phyloP scores from a whole-genome alignment of 2,113 vertebrate species.

The Odocoileus hemionus region DNA sequence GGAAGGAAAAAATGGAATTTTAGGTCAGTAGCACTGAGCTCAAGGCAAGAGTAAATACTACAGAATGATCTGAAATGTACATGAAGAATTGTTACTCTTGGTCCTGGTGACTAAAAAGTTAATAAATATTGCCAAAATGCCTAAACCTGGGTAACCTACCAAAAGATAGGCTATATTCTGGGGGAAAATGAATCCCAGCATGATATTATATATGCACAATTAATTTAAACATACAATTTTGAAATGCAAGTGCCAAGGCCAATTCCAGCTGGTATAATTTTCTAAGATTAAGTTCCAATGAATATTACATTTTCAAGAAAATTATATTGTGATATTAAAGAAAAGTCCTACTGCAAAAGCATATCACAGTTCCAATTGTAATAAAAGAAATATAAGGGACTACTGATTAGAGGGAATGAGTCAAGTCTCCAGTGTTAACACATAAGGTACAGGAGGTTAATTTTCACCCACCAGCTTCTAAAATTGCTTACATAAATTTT shows the following conservation, averaged over 20 bases:
- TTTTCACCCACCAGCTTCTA: constrained; percentile 33
- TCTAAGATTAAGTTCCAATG: constrained; percentile 47
- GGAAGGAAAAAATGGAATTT: neutral
- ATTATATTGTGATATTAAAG: constrained; percentile 36
- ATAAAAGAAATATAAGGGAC: constrained; percentile 37
- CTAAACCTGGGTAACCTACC: constrained; percentile 7
- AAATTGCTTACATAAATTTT: constrained; percentile 63
- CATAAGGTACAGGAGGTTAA: constrained; percentile 37
- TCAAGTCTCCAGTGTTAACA: constrained; percentile 2
- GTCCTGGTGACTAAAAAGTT: neutral
- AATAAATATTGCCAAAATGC: neutral
- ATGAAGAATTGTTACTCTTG: neutral
- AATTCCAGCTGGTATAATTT: constrained; percentile 55
- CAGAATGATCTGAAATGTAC: neutral
- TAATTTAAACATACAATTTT: constrained; percentile 55
- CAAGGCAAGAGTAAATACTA: neutral
- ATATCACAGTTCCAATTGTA: constrained; percentile 32
- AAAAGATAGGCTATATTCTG: neutral
- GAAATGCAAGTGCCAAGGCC: constrained; percentile 40
- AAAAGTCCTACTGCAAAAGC: neutral
- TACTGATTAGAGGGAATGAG: constrained; percentile 13
- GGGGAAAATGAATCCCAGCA: neutral
- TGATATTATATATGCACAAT: constrained; percentile 38
- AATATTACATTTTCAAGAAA: constrained; percentile 43
- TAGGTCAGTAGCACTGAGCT: neutral